phyloP scores from a whole-genome alignment of 2,113 vertebrate genomes.

The Nyctibius bracteatus region DNA sequence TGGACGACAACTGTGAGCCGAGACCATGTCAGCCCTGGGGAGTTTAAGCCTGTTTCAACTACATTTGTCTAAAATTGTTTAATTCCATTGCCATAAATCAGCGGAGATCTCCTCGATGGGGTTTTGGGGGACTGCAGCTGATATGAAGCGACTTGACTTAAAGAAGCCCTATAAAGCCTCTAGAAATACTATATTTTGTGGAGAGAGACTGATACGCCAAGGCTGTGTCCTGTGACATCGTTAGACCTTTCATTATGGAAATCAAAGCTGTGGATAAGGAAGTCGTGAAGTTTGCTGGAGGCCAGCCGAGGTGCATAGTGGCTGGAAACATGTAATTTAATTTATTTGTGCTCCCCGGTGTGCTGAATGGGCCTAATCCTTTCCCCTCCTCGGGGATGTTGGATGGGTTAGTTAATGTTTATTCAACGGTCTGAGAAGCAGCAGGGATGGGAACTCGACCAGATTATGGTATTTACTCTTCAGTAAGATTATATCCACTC shows the following conservation, averaged over 20 bases:
- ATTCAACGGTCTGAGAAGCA: background rate
- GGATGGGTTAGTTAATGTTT: background rate
- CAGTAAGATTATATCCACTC: background rate
- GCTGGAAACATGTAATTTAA: background rate
- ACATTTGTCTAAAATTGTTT: background rate
- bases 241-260: background rate
- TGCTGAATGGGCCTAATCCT: background rate
- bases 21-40: background rate
- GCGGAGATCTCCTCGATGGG: background rate
- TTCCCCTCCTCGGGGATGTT: accelerated
- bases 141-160: too few species aligned
- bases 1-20: background rate
- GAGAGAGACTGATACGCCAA: background rate
- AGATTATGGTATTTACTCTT: background rate
- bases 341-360: background rate
- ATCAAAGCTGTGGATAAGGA: background rate
- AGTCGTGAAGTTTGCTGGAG: background rate
- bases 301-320: background rate
- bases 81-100: background rate
- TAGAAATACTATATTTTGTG: background rate
- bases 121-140: background rate
- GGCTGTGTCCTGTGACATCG: accelerated
- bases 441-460: background rate
- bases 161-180: background rate
- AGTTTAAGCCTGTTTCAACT: background rate